Evolutionary conservation across 2,888 invertebrate genomes (phyloP), one percentile per base, ranked within the genome.

Genomic region (Omphaloscelis lunosa): DNA sequence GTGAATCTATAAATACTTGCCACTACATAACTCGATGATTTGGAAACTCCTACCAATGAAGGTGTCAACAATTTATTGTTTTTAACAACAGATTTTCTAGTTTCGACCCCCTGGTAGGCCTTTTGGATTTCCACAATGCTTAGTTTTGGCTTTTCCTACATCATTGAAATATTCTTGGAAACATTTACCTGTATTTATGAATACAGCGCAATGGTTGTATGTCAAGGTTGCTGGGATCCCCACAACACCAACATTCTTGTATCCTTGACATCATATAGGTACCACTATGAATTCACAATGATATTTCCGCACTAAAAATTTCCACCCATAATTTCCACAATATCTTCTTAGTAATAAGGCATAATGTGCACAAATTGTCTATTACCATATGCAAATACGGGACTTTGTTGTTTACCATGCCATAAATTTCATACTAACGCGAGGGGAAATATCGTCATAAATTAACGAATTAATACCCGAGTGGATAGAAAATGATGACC

Each of bases 331-430:
- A 34, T 45, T 80, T 84, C 61, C 76, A 79, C 66, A 59, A 66
- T 71, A 78, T 71, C 76, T 68, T 74, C 74, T 79, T 66, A 45
- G 56, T 85, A 74, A 75, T 56, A 34, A 72, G 70, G 77, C 73
- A 62, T 81, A 75, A 81, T 80, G 73, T 77, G 67, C 74, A 83
- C 75, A 83, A 77, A 85, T 80, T 80, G 73, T 75, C 73, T 72
- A 85, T 83, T 86, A 76, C 71, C 77, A 74, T 78, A 86, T 83
- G 73, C 72, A 70, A 86, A 86, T 76, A 83, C n/a, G 63, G 66
- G 51, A 74, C 77, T 82, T 66, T 71, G 73, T 85, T 79, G 77
- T 83, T 73, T 86, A 72, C 62, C 67, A 71, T 58, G 61, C 58
- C 68, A 72, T 80, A 62, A 77, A 77, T 84, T 77, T 70, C 56